phyloP scores from a whole-genome alignment of 2,113 vertebrate species.

The Pteronura brasiliensis region DNA sequence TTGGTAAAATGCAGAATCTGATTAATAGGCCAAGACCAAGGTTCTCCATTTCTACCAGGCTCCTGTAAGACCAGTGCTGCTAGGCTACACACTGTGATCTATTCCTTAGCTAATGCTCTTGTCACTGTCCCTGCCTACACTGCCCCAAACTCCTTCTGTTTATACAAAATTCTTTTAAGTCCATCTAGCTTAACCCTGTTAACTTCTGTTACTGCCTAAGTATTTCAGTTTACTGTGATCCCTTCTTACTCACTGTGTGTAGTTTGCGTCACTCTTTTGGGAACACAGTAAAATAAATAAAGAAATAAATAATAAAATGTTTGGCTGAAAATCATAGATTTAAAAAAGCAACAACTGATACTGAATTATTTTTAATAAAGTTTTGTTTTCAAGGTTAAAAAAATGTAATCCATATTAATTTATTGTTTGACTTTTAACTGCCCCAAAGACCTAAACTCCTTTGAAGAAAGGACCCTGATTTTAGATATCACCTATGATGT shows the following conservation, averaged over 20 bases:
- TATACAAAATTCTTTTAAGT: background rate
- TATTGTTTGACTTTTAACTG: background rate
- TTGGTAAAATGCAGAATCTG: slow-evolving; percentile 25
- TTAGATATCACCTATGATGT: background rate
- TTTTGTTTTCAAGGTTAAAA: no score
- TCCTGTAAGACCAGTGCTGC: background rate
- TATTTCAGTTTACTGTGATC: background rate
- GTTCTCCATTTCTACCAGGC: background rate
- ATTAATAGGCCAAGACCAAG: background rate
- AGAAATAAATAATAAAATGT: no score
- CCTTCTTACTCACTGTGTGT: background rate
- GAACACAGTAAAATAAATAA: no score
- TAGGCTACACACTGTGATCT: background rate
- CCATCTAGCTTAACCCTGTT: background rate
- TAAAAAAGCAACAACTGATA: no score
- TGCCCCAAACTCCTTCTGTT: background rate
- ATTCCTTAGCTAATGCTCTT: background rate
- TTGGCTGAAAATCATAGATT: no score
- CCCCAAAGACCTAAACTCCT: background rate
- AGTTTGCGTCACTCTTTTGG: background rate
- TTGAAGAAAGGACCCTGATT: background rate
- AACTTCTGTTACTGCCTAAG: background rate
- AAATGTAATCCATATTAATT: background rate
- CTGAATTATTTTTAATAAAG: no score
- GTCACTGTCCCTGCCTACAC: background rate